Evolutionary conservation across 2,888 invertebrate species (phyloP).

Genomic region (Scaptomyza caliginosa): DNA sequence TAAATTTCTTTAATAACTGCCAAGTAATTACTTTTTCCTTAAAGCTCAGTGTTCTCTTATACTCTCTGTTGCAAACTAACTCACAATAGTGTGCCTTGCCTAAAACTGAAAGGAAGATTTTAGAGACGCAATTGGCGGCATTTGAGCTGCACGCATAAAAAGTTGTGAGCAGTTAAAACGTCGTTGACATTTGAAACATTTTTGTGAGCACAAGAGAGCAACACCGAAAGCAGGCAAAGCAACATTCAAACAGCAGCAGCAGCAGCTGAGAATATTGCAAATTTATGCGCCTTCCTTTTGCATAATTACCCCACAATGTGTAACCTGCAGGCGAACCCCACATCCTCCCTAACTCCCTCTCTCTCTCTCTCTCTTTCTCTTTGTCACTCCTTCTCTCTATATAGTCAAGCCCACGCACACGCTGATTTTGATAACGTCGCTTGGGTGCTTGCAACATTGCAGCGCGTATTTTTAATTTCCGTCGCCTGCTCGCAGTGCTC

Average conservation of each 20-base stretch:
- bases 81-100: neutral
- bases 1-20: neutral
- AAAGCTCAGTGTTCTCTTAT: too few species aligned
- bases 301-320: slow-evolving; percentile 75
- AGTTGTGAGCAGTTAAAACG: slow-evolving; percentile 75
- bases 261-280: slow-evolving; percentile 70
- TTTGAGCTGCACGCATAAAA: slow-evolving; percentile 62
- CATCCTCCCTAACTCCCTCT: neutral
- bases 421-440: slow-evolving; percentile 76
- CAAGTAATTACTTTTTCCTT: neutral
- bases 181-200: slow-evolving; percentile 77
- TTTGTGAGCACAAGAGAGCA: slow-evolving; percentile 33
- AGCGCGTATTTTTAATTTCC: slow-evolving; percentile 79
- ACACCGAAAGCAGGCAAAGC: slow-evolving; percentile 17
- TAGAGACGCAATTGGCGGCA: slow-evolving; percentile 56
- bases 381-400: neutral
- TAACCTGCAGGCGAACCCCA: slow-evolving; percentile 37
- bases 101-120: slow-evolving; percentile 1
- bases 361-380: neutral
- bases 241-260: slow-evolving; percentile 25
- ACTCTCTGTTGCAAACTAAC: slow-evolving; percentile 7
- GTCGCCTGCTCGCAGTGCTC: slow-evolving; percentile 54
- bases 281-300: slow-evolving; percentile 79
- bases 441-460: slow-evolving; percentile 76
- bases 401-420: slow-evolving; percentile 49